Evolutionary conservation across 2,797 vertebrate species (phyloP).

Genomic region (Remorina albescens): DNA sequence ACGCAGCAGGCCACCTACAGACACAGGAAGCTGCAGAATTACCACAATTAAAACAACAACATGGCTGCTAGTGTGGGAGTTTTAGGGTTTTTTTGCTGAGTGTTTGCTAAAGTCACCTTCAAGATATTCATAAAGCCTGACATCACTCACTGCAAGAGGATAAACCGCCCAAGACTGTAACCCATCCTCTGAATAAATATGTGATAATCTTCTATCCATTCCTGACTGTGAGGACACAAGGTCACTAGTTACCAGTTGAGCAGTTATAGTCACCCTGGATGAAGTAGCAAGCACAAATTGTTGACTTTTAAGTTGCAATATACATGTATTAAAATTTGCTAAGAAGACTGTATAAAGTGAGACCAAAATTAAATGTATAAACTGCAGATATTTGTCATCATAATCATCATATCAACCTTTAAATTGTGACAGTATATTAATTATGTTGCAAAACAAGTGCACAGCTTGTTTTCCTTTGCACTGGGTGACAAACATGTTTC

Average conservation of each 20-base stretch:
- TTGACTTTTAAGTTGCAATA: neutral
- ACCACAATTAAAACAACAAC: slow-evolving; percentile 49
- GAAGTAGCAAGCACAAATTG: neutral
- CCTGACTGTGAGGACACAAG: neutral
- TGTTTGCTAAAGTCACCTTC: slow-evolving; percentile 9
- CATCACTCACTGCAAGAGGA: slow-evolving; percentile 6
- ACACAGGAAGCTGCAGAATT: slow-evolving; percentile 49
- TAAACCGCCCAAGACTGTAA: neutral
- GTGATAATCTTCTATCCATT: neutral
- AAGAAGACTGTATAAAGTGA: too few relatives aligned
- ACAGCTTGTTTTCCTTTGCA: neutral
- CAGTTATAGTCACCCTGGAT: neutral
- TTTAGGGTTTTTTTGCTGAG: neutral
- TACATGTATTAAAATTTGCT: too few relatives aligned
- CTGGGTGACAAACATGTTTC: too few relatives aligned
- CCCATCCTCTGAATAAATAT: neutral
- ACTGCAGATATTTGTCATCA: neutral
- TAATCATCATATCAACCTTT: neutral
- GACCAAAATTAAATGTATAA: neutral
- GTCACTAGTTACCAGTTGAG: neutral
- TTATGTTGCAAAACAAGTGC: neutral
- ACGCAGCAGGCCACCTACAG: slow-evolving; percentile 32
- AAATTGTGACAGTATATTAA: neutral
- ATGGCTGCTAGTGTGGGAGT: slow-evolving; percentile 32
- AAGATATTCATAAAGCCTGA: slow-evolving; percentile 19